Conservation (phyloP, 2,113 vertebrate species). For the Pongo abelii region DNA sequence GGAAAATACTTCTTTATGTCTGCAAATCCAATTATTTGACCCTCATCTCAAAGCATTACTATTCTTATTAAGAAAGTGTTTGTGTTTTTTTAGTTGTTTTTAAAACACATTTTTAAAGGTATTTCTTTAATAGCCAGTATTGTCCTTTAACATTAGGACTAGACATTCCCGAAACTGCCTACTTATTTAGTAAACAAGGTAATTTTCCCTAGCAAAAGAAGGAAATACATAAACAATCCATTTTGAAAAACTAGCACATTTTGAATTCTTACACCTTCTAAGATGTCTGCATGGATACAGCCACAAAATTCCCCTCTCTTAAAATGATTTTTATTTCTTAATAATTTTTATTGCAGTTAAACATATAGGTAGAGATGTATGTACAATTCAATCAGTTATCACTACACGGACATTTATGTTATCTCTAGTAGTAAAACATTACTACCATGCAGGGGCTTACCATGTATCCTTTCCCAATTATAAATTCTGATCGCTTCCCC, state of each 20-base stretch:
- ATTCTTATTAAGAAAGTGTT: background rate
- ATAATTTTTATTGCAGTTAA: background rate
- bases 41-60: background rate
- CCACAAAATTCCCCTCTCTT: background rate
- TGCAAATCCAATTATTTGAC: background rate
- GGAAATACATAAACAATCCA: background rate
- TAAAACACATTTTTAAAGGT: background rate
- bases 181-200: background rate
- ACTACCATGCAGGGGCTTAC: background rate
- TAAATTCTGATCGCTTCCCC: background rate
- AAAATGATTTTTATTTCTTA: background rate
- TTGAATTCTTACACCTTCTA: slow-evolving; percentile 3
- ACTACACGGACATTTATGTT: background rate
- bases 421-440: background rate
- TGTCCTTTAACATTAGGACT: background rate
- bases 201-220: background rate
- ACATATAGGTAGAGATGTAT: background rate
- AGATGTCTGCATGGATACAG: background rate
- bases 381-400: background rate
- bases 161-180: background rate
- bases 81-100: background rate
- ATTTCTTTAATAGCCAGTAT: background rate
- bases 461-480: background rate
- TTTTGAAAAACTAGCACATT: slow-evolving; percentile 11
- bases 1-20: background rate